These are phyloP conservation scores for Pseudochirops corinnae DNA, from an alignment of 2,797 vertebrate species.

Conservation along the genomic window DNA sequence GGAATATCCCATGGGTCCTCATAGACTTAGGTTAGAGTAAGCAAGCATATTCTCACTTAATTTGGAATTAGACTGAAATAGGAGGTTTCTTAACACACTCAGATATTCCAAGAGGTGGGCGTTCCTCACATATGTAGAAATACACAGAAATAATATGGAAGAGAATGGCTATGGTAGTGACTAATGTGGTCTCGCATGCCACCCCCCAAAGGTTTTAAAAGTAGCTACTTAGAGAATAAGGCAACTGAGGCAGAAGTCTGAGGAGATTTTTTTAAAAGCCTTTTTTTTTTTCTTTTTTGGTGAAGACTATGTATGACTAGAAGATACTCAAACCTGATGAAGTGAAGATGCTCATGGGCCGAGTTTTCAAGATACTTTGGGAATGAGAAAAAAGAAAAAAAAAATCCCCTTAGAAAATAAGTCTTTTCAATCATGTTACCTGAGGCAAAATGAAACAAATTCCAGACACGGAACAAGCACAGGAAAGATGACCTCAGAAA, in stretches of 20 bases:
- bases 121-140: constrained; percentile 42
- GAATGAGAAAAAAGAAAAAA: constrained; percentile 39
- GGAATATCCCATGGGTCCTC: not conserved
- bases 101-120: not conserved
- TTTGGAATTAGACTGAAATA: constrained; percentile 37
- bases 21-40: not conserved
- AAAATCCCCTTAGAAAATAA: constrained; percentile 5
- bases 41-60: constrained; percentile 31
- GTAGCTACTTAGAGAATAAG: constrained; percentile 19
- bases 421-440: constrained; percentile 13
- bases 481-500: not conserved
- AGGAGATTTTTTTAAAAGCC: constrained; percentile 38
- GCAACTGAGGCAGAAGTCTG: constrained; percentile 1
- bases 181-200: not conserved
- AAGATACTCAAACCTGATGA: constrained; percentile 44
- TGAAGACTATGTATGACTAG: constrained; percentile 22
- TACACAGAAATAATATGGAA: constrained; percentile 22
- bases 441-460: constrained; percentile 1
- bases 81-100: constrained; percentile 47
- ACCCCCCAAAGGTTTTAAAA: constrained; percentile 20
- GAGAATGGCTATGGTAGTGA: constrained; percentile 38
- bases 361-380: constrained; percentile 24
- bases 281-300: constrained; percentile 22
- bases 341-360: constrained; percentile 4
- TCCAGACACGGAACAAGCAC: not conserved